Evolutionary conservation across 1,140 invertebrate genomes (phyloP).

Genomic region (Caerostris darwini): DNA sequence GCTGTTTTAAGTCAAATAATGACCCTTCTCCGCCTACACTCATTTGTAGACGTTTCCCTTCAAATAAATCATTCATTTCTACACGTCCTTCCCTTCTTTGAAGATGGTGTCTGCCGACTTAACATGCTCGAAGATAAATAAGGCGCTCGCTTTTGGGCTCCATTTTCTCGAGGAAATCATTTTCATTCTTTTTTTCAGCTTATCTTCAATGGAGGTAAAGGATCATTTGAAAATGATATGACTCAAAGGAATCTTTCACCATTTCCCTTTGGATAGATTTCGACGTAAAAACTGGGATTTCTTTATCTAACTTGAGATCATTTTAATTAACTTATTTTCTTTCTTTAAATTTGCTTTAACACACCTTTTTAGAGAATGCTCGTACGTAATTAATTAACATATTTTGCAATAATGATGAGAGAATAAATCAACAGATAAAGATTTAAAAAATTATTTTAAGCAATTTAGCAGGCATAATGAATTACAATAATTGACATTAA

Average conservation of each 20-base stretch:
- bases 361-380: no score
- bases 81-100: constrained; percentile 21
- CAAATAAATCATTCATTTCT: constrained; percentile 31
- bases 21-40: constrained; percentile 29
- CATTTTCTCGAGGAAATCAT: constrained; percentile 5
- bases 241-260: background rate
- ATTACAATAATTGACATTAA: no score
- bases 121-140: constrained; percentile 1
- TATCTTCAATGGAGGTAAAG: background rate
- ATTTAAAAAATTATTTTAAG: no score
- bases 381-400: no score
- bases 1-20: constrained; percentile 21
- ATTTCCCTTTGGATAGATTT: background rate
- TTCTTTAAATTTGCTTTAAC: background rate
- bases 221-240: background rate
- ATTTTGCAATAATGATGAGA: no score
- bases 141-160: background rate
- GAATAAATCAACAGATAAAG: no score
- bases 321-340: background rate
- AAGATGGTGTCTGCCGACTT: constrained; percentile 31
- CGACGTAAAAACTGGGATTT: background rate
- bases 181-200: background rate
- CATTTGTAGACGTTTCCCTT: constrained; percentile 34
- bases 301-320: background rate
- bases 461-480: no score